A percentile compares a stretch with the other conserved stretches of the same genome.
phyloP scores from a whole-genome alignment of 2,888 invertebrate species.

The Lysandra coridon region DNA sequence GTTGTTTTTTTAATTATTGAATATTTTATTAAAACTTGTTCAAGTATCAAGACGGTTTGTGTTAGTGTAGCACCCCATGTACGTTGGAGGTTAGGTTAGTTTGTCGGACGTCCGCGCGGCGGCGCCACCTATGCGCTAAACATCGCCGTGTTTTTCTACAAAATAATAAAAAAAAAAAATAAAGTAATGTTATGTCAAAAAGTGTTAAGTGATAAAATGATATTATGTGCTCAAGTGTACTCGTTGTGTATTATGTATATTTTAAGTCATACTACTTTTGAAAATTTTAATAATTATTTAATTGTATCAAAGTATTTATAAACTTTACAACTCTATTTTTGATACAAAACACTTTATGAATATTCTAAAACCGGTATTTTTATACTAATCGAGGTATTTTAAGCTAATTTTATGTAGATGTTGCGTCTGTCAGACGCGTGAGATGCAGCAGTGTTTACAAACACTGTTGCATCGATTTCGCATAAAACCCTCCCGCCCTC shows the following conservation, averaged over 20 bases:
- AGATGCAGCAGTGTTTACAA: conserved; percentile 67
- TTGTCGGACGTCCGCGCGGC: conserved; percentile 72
- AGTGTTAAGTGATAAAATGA: conserved; percentile 33
- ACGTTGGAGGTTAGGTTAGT: conserved; percentile 75
- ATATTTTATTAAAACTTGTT: conserved; percentile 13
- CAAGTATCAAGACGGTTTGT: conserved; percentile 63
- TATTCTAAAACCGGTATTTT: not conserved
- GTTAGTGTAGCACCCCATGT: conserved; percentile 52
- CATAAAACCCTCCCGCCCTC: conserved; percentile 62
- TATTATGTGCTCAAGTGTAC: not conserved
- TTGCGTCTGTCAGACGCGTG: conserved; percentile 44
- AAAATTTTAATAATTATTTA: too few relatives aligned
- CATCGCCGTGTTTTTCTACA: not conserved
- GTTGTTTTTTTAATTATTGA: conserved; percentile 40
- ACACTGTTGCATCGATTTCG: conserved; percentile 78
- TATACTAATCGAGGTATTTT: not conserved
- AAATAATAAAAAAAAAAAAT: not conserved
- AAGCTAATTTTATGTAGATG: conserved; percentile 15
- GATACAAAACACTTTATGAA: not conserved
- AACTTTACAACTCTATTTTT: not conserved
- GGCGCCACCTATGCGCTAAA: conserved; percentile 63
- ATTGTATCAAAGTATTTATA: not conserved
- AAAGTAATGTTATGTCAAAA: conserved; percentile 15
- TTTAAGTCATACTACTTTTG: not conserved
- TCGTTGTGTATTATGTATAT: not conserved